A percentile compares a stretch with the other conserved stretches of the same genome.
Conservation (phyloP, 2,888 invertebrate genomes). For the Gymnocheta viridis region DNA sequence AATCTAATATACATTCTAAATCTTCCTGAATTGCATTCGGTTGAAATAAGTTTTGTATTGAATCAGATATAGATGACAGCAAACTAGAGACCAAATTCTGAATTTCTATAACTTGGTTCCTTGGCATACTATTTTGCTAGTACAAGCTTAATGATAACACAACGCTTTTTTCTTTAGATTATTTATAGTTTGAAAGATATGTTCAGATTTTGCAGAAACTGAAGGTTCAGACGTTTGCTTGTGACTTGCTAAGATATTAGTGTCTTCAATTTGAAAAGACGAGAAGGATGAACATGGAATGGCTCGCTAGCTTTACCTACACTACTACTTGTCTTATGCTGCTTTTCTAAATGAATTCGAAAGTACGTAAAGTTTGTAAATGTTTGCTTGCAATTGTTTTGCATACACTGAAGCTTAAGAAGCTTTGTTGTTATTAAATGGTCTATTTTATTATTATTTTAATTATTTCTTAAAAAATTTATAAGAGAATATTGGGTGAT, state of each 20-base stretch:
- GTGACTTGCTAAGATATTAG: neutral
- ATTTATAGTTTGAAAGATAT: constrained; percentile 11
- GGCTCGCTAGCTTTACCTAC: neutral
- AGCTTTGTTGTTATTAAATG: constrained; percentile 47
- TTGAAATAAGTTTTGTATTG: constrained; percentile 26
- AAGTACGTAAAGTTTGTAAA: constrained; percentile 55
- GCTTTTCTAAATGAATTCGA: constrained; percentile 57
- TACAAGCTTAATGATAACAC: neutral
- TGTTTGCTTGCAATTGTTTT: constrained; percentile 57
- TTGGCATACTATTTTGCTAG: constrained; percentile 45
- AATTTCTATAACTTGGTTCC: constrained; percentile 37
- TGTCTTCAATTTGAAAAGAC: neutral
- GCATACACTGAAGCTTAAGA: constrained; percentile 47
- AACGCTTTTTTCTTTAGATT: constrained; percentile 23
- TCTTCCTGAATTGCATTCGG: constrained; percentile 5
- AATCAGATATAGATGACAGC: constrained; percentile 23
- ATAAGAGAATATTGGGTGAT: constrained; percentile 46
- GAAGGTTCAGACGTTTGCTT: neutral
- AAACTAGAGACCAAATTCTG: constrained; percentile 45
- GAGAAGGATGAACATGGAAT: neutral
- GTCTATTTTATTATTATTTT: constrained; percentile 43
- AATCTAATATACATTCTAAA: constrained; percentile 23
- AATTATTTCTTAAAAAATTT: constrained; percentile 11
- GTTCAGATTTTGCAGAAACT: neutral
- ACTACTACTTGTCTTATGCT: constrained; percentile 4